Base-by-base conservation (phyloP, 2,888 invertebrate species). In the Cheiracanthium punctorium region DNA sequence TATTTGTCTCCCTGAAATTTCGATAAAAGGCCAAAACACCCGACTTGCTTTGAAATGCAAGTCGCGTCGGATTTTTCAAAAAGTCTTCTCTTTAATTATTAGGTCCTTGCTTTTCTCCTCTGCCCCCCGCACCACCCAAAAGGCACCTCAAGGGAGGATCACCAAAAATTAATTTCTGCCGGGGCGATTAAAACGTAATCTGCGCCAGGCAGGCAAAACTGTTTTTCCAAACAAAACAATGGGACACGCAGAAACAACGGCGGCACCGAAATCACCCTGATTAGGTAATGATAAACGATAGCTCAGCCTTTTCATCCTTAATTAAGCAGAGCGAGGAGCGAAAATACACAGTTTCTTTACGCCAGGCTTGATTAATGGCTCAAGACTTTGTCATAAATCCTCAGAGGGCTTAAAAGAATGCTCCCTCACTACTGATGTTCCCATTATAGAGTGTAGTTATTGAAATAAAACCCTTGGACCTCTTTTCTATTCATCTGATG, bases 251-350 rank as follows among this genome's bases (percentile, higher is more conserved):
- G 71, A 84, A 84, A 84, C 77, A 84, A 84, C 84, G 71, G 48
- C 84, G 43, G 48, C 84, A 14, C 52, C 29, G 58, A 69, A 73
- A 84, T 84, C 72, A 67, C 73, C 74, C 52, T 84, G 84, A 84
- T 84, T 84, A 84, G 79, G 73, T 84, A 84, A 84, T 84, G 84
- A 84, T 84, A 84, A 84, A 84, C 84, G 84, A 84, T 84, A 84
- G 73, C 84, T 84, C 73, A 73, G 79, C 37, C 84, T 84, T 84
- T 84, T 84, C 84, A 84, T 79, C 84, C 84, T 73, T 84, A 84
- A 84, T 84, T 84, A 84, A 84, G 84, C 84, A 69, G 12, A 41
- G 67, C 67, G 75, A 82, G 71, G 72, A 69, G 67, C 71, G 58
- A 70, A 79, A 67, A 48, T 64, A 33, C 33, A 28, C 41, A 73